A percentile compares a stretch with the other conserved stretches of the same genome.
Evolutionary conservation across 2,113 vertebrate species (phyloP).

Genomic region (Actenoides lindsayi): DNA sequence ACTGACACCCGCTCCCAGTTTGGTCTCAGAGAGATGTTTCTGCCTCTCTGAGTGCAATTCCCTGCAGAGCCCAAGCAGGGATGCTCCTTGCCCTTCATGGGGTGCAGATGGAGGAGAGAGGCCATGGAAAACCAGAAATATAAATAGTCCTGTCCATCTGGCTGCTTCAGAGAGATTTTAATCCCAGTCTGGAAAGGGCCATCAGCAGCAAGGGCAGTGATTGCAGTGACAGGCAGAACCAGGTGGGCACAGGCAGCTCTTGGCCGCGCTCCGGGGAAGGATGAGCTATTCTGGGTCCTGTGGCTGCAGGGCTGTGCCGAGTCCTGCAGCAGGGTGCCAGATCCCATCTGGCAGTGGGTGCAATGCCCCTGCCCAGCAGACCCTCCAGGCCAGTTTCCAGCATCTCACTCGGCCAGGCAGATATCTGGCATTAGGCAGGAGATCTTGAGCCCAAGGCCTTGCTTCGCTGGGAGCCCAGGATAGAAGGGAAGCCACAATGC

Average conservation of each 20-base stretch:
- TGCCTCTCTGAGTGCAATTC: neutral
- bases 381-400: neutral
- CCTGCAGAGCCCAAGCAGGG: neutral
- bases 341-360: neutral
- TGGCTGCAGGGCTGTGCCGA: neutral
- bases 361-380: neutral
- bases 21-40: neutral
- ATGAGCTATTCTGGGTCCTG: slow-evolving; percentile 3
- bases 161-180: neutral
- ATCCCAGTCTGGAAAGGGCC: neutral
- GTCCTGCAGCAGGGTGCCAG: neutral
- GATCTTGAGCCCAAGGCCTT: neutral
- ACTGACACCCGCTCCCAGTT: neutral
- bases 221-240: slow-evolving; percentile 53
- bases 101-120: neutral
- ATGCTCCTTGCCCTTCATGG: neutral
- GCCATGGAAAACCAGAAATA: neutral
- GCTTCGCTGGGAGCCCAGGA: neutral
- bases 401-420: neutral
- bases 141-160: neutral
- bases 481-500: neutral
- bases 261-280: neutral
- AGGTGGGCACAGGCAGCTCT: slow-evolving; percentile 46
- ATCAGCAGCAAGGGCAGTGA: neutral
- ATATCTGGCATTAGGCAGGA: neutral